Evolutionary conservation across 2,797 vertebrate genomes (phyloP).

Genomic region (Cottoperca gobio): DNA sequence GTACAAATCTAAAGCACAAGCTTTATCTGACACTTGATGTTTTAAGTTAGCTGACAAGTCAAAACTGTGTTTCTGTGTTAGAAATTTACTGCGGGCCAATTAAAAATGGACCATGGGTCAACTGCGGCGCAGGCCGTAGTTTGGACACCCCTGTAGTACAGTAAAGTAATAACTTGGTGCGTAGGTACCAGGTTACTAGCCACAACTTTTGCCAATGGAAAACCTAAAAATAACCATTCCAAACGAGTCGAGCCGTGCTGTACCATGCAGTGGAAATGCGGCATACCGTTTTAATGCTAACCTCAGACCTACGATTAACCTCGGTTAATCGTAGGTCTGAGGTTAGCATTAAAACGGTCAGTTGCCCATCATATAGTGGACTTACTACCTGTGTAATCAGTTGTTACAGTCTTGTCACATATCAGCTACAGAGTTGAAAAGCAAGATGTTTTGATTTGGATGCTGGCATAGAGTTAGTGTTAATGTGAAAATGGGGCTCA

Average conservation of each 20-base stretch:
- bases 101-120: too few species aligned
- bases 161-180: too few species aligned
- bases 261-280: background rate
- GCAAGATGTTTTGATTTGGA: constrained; percentile 32
- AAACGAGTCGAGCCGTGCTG: background rate
- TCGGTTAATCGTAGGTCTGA: background rate
- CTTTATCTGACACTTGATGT: too few species aligned
- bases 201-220: background rate
- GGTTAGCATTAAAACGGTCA: background rate
- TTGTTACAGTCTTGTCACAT: background rate
- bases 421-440: background rate
- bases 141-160: too few species aligned
- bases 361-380: background rate
- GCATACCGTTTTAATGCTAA: background rate
- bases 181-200: background rate
- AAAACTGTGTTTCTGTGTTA: too few species aligned
- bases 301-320: too few species aligned
- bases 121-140: too few species aligned
- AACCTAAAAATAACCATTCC: background rate
- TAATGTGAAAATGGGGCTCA: constrained; percentile 1
- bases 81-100: too few species aligned
- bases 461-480: background rate
- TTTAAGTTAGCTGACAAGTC: too few species aligned
- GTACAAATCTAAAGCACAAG: too few species aligned
- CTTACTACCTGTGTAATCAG: background rate